Base-by-base conservation (phyloP, 1,140 invertebrate genomes). In the Eriocheir sinensis region DNA sequence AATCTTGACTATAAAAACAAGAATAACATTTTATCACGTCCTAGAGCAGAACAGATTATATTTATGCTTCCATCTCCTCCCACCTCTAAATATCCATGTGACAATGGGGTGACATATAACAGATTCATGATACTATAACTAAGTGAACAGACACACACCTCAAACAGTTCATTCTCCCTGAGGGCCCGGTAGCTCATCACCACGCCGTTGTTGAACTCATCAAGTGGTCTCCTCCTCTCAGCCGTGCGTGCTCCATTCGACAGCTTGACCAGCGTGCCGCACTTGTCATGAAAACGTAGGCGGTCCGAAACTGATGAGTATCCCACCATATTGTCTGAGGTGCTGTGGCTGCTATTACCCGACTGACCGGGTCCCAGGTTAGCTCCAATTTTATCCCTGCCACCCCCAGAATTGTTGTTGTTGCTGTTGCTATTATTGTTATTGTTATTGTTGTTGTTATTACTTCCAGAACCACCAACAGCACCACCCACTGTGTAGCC, bases 181-280 rank as follows among this genome's bases (percentile, higher is more conserved):
- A 99, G 96, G 0, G 98, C 98, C 88, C 99, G 97, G 96, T 99
- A 98, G 0, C 98, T 99, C 98, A 99, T 98, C 0, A 99, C 98
- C 15, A 99, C 98, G 6, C 98, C 98, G 97, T 99, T 99, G 97
- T 99, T 99, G 96, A 99, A 99, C 96, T 99, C 99, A 96, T 99
- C 99, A n/a, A 98, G 96, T 0, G 99, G 98, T 95, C 98, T 97
- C 86, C 98, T 97, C 89, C 99, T 97, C 97, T 99, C 98, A 0
- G 98, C 99, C 8, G 98, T 98, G 96, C 98, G 97, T 94, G 98
- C 98, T 96, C 98, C 98, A 95, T 98, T 97, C 0, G 98, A 98
- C n/a, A 99, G 97, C 96, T 98, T 99, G 0, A 99, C 98, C 72
- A 99, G 97, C 3, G 98, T 98, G 0, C 99, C 99, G 96, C 98